Percentiles rank a stretch among this genome's conserved stretches.
phyloP scores from a whole-genome alignment of 2,888 invertebrate species.

The Belgica antarctica region DNA sequence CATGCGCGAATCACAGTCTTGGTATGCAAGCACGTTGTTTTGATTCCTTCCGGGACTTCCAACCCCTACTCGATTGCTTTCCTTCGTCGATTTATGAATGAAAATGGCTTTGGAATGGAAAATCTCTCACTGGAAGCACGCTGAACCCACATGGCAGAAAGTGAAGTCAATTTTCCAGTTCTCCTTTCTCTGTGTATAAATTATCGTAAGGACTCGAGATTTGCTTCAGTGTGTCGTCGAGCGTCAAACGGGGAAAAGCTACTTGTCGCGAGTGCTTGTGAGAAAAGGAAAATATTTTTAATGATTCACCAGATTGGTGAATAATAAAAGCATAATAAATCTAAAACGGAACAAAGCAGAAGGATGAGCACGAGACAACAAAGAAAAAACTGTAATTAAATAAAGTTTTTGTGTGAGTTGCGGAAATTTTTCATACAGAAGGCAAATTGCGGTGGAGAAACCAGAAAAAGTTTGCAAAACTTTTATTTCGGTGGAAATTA shows the following conservation, averaged over 20 bases:
- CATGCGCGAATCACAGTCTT: slow-evolving; percentile 23
- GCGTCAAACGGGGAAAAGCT: not conserved
- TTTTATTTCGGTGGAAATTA: slow-evolving; percentile 19
- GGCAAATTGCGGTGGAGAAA: not conserved
- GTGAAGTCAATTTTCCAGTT: slow-evolving; percentile 22
- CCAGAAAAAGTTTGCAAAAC: not conserved
- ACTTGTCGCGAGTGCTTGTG: not conserved
- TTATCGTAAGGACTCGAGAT: slow-evolving; percentile 29
- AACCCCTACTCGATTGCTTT: not conserved
- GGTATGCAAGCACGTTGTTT: slow-evolving; percentile 39
- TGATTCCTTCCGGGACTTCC: slow-evolving; percentile 10
- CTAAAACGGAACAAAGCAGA: not conserved
- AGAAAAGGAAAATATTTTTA: slow-evolving; percentile 5
- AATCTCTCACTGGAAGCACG: slow-evolving; percentile 30
- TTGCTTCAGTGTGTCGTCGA: slow-evolving; percentile 32
- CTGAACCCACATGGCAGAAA: slow-evolving; percentile 5
- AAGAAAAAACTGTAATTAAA: slow-evolving; percentile 23
- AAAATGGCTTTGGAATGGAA: slow-evolving; percentile 8
- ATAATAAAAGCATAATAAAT: slow-evolving; percentile 20
- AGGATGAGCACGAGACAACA: slow-evolving; percentile 9
- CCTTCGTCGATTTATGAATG: slow-evolving; percentile 23
- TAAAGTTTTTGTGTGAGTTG: not conserved
- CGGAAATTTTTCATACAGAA: too few relatives aligned
- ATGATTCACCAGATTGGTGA: not conserved
- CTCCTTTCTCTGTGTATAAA: slow-evolving; percentile 28